Evolutionary conservation across 2,888 invertebrate species (phyloP).

Genomic region (Balanococcus diminutus): DNA sequence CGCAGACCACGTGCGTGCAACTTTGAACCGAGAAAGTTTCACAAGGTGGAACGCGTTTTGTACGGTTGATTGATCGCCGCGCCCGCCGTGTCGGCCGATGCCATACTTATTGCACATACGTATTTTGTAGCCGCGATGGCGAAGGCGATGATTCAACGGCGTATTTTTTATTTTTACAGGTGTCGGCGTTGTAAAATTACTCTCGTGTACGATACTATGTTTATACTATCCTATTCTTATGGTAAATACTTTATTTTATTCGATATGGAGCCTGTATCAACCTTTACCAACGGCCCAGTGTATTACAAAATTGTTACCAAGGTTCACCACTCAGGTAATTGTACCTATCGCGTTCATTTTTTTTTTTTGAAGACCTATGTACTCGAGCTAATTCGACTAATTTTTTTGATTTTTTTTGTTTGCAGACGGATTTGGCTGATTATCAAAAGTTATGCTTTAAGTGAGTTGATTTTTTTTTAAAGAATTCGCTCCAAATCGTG

Average conservation of each 20-base stretch:
- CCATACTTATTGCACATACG: too few species aligned
- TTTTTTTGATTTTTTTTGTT: not conserved
- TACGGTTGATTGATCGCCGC: not conserved
- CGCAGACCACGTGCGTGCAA: too few species aligned
- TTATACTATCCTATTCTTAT: slow-evolving; percentile 68
- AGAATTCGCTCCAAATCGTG: too few species aligned
- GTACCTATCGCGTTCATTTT: not conserved
- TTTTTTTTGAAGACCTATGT: not conserved
- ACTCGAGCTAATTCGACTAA: too few species aligned
- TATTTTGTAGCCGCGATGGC: too few species aligned
- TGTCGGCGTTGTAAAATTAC: slow-evolving; percentile 68
- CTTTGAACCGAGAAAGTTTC: not conserved
- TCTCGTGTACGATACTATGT: slow-evolving; percentile 66
- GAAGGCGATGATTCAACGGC: not conserved
- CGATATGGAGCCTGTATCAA: slow-evolving; percentile 67
- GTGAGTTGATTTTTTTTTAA: too few species aligned
- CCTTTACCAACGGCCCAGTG: slow-evolving; percentile 62
- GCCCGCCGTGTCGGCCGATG: not conserved
- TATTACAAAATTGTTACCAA: slow-evolving; percentile 50
- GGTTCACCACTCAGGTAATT: slow-evolving; percentile 27
- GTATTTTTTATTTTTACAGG: slow-evolving; percentile 63
- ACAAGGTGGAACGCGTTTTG: too few species aligned
- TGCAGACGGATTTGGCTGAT: not conserved
- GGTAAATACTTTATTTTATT: slow-evolving; percentile 66
- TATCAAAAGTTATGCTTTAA: not conserved